Conservation (phyloP, 2,888 invertebrate species). For the Campoplex capitator region DNA sequence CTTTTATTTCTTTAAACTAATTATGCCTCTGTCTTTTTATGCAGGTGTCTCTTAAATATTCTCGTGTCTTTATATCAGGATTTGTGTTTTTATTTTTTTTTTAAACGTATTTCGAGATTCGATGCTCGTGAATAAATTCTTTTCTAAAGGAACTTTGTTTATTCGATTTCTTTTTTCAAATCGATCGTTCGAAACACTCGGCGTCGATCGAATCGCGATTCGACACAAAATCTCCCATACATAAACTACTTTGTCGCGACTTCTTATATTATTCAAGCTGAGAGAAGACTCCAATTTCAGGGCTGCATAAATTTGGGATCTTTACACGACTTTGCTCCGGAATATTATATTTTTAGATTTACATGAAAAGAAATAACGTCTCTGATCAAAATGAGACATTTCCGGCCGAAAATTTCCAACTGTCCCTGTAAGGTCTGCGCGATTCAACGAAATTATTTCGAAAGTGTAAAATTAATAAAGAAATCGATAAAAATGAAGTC, state of each 20-base stretch:
- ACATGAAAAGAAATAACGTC: neutral
- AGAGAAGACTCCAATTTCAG: neutral
- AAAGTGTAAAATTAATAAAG: neutral
- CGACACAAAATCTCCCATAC: neutral
- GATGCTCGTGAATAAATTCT: neutral
- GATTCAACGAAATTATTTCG: neutral
- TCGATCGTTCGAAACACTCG: neutral
- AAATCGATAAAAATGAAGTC: neutral
- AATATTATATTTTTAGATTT: neutral
- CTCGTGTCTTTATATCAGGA: neutral
- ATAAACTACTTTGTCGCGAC: neutral
- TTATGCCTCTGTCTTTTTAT: neutral
- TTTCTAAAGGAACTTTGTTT: neutral
- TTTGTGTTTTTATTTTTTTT: neutral
- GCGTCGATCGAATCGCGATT: neutral
- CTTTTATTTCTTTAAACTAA: neutral
- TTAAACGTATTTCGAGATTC: neutral
- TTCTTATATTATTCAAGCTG: neutral
- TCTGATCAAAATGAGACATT: neutral
- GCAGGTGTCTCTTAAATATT: neutral
- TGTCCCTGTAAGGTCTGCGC: neutral
- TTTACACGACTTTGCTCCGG: neutral
- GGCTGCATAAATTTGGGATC: neutral
- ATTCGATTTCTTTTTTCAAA: neutral
- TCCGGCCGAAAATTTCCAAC: neutral